Conservation (phyloP, 2,797 vertebrate species). For the Monodelphis domestica region DNA sequence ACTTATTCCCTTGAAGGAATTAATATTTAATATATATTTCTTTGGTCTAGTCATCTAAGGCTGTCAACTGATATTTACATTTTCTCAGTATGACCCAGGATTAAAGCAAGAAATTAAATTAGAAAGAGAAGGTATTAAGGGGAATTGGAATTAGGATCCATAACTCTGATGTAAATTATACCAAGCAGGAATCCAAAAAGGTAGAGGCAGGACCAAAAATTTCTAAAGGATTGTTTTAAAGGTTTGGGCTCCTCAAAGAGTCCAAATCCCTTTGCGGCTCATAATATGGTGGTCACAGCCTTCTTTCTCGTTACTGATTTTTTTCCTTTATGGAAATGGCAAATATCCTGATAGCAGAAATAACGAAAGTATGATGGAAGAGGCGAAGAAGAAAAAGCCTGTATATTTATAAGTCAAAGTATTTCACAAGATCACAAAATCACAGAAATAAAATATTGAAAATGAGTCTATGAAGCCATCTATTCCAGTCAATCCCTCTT, state of each 20-base stretch:
- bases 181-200: neutral
- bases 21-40: no score
- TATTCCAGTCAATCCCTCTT: neutral
- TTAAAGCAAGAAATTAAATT: neutral
- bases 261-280: neutral
- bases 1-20: neutral
- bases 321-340: neutral
- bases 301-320: neutral
- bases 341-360: neutral
- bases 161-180: neutral
- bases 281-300: fast-evolving
- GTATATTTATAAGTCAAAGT: neutral
- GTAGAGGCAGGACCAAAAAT: neutral
- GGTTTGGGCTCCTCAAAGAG: neutral
- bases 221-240: neutral
- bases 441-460: neutral
- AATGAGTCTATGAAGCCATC: neutral
- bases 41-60: no score
- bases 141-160: neutral
- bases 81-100: neutral
- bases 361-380: neutral
- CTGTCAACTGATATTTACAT: neutral
- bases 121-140: neutral
- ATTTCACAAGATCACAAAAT: neutral
- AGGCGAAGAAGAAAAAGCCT: neutral